A percentile compares a stretch with the other conserved stretches of the same genome.
Conservation (phyloP, 2,113 vertebrate genomes). For the Geococcyx californianus region DNA sequence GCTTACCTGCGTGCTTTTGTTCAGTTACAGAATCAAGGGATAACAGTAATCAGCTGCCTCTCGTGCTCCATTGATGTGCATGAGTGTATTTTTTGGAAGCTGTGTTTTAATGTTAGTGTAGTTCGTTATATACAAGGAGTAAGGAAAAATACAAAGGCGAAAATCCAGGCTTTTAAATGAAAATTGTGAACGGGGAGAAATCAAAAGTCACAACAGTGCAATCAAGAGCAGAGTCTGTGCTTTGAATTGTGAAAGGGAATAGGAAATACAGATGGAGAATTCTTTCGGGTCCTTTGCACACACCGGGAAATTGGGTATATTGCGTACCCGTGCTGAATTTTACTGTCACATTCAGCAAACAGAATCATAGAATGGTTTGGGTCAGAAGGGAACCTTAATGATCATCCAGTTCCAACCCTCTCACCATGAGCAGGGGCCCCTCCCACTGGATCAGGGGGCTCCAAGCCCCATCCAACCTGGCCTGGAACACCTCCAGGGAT, state of each 20-base stretch:
- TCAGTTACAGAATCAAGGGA: neutral
- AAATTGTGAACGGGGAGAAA: neutral
- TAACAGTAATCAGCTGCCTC: neutral
- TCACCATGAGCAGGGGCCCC: no score
- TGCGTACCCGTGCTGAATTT: neutral
- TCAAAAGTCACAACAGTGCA: neutral
- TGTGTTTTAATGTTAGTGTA: neutral
- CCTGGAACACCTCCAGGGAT: no score
- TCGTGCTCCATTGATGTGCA: neutral
- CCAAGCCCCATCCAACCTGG: no score
- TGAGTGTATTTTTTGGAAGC: neutral
- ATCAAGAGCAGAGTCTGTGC: neutral
- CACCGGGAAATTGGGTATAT: neutral
- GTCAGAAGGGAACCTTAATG: no score
- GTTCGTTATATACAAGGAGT: neutral
- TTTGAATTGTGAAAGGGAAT: neutral
- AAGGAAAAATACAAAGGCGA: neutral
- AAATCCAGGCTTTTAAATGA: neutral
- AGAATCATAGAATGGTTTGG: no score
- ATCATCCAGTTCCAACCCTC: no score
- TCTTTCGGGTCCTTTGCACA: neutral
- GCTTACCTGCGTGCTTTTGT: neutral
- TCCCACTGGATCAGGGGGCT: no score
- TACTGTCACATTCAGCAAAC: neutral
- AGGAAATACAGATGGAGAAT: neutral